phyloP scores from a whole-genome alignment of 2,797 vertebrate species.

The Pseudomugil tenellus region DNA sequence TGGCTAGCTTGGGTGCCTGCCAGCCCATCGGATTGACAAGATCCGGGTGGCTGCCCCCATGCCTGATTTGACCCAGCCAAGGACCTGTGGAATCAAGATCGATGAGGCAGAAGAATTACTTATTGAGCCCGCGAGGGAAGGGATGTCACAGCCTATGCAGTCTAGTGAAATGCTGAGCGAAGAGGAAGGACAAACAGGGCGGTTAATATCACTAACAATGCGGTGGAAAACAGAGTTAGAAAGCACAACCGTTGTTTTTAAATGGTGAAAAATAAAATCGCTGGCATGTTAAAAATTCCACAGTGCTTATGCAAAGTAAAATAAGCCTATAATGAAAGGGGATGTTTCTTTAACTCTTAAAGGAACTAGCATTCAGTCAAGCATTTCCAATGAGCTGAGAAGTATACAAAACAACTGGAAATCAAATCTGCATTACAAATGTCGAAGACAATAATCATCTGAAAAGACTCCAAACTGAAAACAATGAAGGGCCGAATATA shows the following conservation, averaged over 20 bases:
- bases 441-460: background rate
- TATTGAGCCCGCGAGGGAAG: constrained; percentile 53
- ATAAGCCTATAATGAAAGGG: constrained; percentile 9
- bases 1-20: constrained; percentile 55
- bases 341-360: constrained; percentile 13
- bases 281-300: constrained; percentile 33
- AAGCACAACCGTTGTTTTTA: constrained; percentile 47
- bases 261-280: constrained; percentile 21
- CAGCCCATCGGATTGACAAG: constrained; percentile 67
- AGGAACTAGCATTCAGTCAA: constrained; percentile 1
- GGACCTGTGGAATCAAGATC: constrained; percentile 62
- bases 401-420: background rate
- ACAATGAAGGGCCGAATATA: background rate
- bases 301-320: constrained; percentile 42
- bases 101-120: constrained; percentile 69
- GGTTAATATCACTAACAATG: constrained; percentile 44
- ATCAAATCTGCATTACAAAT: background rate
- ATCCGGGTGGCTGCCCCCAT: constrained; percentile 52
- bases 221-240: constrained; percentile 50
- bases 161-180: constrained; percentile 22
- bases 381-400: background rate
- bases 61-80: constrained; percentile 50
- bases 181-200: constrained; percentile 1
- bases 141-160: constrained; percentile 31
- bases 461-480: background rate